Evolutionary conservation across 2,888 invertebrate species (phyloP).

Genomic region (Frankliniella fusca): DNA sequence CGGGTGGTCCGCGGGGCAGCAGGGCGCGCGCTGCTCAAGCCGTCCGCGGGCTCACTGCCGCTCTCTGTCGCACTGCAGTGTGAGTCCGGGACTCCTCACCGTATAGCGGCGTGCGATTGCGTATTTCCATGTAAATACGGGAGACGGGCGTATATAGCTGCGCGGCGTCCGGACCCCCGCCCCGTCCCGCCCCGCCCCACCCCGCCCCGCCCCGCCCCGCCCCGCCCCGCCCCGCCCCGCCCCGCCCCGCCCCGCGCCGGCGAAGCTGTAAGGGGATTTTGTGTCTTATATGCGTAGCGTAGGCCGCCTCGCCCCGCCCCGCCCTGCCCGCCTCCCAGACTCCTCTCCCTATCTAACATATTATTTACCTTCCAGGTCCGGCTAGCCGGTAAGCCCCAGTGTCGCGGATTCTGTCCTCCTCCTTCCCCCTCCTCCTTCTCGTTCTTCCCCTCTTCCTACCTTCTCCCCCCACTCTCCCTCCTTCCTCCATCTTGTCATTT

Average conservation of each 20-base stretch:
- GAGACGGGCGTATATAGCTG: not conserved
- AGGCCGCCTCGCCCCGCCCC: not conserved
- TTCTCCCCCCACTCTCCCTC: not conserved
- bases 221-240: not conserved
- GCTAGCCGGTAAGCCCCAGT: too few relatives aligned
- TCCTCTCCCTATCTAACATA: not conserved
- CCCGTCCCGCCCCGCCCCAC: not conserved
- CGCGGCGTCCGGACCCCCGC: not conserved
- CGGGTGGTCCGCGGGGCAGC: not conserved
- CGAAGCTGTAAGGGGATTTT: not conserved
- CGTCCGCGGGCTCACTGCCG: not conserved
- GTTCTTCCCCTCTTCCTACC: not conserved
- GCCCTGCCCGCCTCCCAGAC: not conserved
- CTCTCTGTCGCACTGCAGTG: not conserved
- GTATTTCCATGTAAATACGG: constrained; percentile 20
- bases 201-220: not conserved
- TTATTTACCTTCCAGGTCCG: not conserved
- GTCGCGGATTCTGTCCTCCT: not conserved
- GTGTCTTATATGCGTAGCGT: not conserved
- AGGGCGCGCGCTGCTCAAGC: not conserved
- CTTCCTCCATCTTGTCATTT: not conserved
- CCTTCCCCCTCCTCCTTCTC: not conserved
- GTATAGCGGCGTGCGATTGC: not conserved
- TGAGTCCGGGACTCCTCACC: not conserved
- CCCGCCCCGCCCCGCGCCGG: not conserved